Evolutionary conservation across 2,113 vertebrate genomes (phyloP).

Genomic region (Eleginops maclovinus): DNA sequence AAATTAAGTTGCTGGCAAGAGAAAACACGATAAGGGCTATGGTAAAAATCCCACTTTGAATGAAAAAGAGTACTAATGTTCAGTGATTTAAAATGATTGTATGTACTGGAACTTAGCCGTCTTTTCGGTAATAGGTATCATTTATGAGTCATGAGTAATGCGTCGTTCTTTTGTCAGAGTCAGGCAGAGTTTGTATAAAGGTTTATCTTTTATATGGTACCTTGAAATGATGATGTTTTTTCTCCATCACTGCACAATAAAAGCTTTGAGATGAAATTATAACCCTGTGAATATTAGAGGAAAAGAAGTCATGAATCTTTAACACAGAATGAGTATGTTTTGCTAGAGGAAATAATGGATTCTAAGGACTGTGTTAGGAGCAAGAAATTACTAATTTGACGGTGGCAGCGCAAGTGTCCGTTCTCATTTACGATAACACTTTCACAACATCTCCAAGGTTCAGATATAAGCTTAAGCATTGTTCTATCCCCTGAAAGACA

Average conservation of each 20-base stretch:
- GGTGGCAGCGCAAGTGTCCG: conserved; percentile 27
- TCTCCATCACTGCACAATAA: conserved; percentile 39
- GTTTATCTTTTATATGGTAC: conserved; percentile 26
- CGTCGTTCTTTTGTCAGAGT: conserved; percentile 28
- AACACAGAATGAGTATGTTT: conserved; percentile 50
- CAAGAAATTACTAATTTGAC: conserved; percentile 47
- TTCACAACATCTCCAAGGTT: conserved; percentile 34
- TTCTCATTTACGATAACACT: conserved; percentile 44
- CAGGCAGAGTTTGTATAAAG: conserved; percentile 13
- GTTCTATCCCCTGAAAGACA: conserved; percentile 23
- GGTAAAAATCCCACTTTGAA: conserved; percentile 17
- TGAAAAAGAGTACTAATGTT: conserved; percentile 12
- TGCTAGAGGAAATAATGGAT: conserved; percentile 38
- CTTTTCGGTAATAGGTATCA: conserved; percentile 15
- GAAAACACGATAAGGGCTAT: not conserved
- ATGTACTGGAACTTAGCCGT: not conserved
- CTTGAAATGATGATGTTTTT: conserved; percentile 45
- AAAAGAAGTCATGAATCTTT: conserved; percentile 50
- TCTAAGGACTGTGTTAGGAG: conserved; percentile 35
- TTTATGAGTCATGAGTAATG: conserved; percentile 23
- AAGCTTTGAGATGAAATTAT: conserved; percentile 56
- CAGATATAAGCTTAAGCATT: not conserved
- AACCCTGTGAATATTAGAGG: conserved; percentile 43
- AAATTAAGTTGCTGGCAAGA: conserved; percentile 23
- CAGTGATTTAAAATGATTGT: conserved; percentile 12